These are phyloP conservation scores for Salvelinus fontinalis DNA, from an alignment of 2,113 vertebrate species.

Conservation along the genomic window DNA sequence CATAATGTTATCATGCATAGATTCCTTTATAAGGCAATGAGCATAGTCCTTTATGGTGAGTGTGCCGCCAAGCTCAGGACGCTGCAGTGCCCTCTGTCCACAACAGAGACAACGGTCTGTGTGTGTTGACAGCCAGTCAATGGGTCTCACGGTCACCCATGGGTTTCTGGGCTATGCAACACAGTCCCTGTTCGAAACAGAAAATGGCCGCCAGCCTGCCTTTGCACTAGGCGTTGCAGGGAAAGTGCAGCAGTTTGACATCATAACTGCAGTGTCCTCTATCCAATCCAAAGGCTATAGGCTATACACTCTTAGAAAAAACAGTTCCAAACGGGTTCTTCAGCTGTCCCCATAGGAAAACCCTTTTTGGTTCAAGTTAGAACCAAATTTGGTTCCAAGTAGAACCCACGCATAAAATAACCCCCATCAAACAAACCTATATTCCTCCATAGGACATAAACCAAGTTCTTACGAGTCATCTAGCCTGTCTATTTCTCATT, in stretches of 20 bases:
- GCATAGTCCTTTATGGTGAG: not conserved
- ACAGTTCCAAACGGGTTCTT: no score
- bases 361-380: no score
- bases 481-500: not conserved
- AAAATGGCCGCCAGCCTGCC: slow-evolving; percentile 37
- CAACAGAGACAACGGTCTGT: not conserved
- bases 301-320: no score
- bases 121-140: not conserved
- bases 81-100: not conserved
- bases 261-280: not conserved
- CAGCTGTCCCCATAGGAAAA: no score
- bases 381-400: no score
- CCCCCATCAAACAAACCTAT: not conserved
- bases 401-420: not conserved
- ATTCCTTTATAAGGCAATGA: not conserved
- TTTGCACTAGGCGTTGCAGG: not conserved
- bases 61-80: not conserved
- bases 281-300: not conserved
- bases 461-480: not conserved
- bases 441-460: not conserved
- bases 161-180: not conserved
- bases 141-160: not conserved
- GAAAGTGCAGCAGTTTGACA: not conserved
- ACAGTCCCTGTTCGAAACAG: slow-evolving; percentile 1
- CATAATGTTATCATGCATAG: not conserved